Conservation (phyloP, 2,888 invertebrate genomes). For the Neocrepidodera transversa region DNA sequence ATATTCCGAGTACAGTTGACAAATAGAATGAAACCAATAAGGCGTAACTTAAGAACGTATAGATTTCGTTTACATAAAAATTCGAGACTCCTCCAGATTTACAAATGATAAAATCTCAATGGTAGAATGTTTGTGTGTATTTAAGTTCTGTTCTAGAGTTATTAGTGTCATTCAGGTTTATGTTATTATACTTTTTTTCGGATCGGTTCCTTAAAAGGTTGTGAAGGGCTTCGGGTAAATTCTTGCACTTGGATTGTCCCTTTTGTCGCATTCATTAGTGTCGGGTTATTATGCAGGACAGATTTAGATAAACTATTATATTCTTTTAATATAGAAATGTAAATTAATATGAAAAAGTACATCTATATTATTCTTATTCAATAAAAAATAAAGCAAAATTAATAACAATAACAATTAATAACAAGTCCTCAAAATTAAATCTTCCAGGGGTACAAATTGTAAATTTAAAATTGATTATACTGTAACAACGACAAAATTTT, state of each 20-base stretch:
- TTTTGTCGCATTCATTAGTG: conserved; percentile 28
- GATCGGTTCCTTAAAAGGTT: conserved; percentile 32
- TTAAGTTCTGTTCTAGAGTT: conserved; percentile 46
- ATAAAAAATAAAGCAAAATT: too few species aligned
- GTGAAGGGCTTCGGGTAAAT: conserved; percentile 49
- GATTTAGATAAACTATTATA: too few species aligned
- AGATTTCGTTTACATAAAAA: conserved; percentile 35
- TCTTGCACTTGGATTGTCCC: conserved; percentile 32
- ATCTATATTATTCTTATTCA: too few species aligned
- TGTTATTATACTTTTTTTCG: conserved; percentile 23
- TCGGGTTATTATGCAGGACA: conserved; percentile 1
- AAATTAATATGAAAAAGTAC: too few species aligned
- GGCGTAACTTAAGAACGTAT: conserved; percentile 41
- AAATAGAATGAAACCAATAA: conserved; percentile 48
- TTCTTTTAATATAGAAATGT: too few species aligned
- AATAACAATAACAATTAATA: too few species aligned
- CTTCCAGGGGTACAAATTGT: too few species aligned
- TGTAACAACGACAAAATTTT: too few species aligned
- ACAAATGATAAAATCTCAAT: conserved; percentile 52
- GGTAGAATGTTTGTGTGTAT: conserved; percentile 42
- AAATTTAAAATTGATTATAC: too few species aligned
- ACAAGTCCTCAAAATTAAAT: too few species aligned
- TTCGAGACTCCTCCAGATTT: conserved; percentile 43
- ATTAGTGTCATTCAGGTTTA: conserved; percentile 44
- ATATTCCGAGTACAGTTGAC: conserved; percentile 45